These are phyloP conservation scores for Orthosia incerta DNA, from an alignment of 2,888 invertebrate species.

Conservation along the genomic window DNA sequence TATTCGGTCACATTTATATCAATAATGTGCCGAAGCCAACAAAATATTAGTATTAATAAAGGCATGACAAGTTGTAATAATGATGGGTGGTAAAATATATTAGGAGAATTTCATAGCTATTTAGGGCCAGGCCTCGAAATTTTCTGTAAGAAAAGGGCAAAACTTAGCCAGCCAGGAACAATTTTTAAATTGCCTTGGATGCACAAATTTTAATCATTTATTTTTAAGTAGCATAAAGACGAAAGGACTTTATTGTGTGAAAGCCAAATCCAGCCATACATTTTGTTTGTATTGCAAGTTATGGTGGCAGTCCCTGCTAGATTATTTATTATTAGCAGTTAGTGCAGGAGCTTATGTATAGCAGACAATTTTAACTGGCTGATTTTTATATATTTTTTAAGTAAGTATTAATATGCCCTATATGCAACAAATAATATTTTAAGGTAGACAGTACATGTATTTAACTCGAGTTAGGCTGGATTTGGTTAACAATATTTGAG, in stretches of 20 bases:
- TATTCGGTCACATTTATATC: slow-evolving; percentile 66
- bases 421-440: slow-evolving; percentile 57
- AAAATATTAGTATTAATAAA: slow-evolving; percentile 32
- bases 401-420: slow-evolving; percentile 35
- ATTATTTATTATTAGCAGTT: slow-evolving; percentile 13
- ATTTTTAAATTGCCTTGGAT: slow-evolving; percentile 43
- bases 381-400: slow-evolving; percentile 56
- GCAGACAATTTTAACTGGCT: slow-evolving; percentile 18
- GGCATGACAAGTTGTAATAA: slow-evolving; percentile 49
- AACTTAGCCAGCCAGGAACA: slow-evolving; percentile 35
- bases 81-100: slow-evolving; percentile 31
- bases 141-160: slow-evolving; percentile 49
- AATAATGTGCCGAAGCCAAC: slow-evolving; percentile 41
- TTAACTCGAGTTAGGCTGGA: slow-evolving; percentile 9
- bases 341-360: not conserved
- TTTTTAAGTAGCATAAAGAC: slow-evolving; percentile 54
- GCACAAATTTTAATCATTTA: slow-evolving; percentile 47
- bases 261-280: slow-evolving; percentile 20
- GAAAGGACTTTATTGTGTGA: slow-evolving; percentile 15
- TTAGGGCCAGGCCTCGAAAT: slow-evolving; percentile 45
- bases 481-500: slow-evolving; percentile 10
- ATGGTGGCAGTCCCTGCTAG: not conserved
- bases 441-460: slow-evolving; percentile 37
- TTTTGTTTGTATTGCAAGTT: slow-evolving; percentile 11
- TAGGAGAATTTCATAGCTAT: slow-evolving; percentile 52